These are phyloP conservation scores for Batillaria attramentaria DNA, from an alignment of 1,140 invertebrate species.

Conservation along the genomic window DNA sequence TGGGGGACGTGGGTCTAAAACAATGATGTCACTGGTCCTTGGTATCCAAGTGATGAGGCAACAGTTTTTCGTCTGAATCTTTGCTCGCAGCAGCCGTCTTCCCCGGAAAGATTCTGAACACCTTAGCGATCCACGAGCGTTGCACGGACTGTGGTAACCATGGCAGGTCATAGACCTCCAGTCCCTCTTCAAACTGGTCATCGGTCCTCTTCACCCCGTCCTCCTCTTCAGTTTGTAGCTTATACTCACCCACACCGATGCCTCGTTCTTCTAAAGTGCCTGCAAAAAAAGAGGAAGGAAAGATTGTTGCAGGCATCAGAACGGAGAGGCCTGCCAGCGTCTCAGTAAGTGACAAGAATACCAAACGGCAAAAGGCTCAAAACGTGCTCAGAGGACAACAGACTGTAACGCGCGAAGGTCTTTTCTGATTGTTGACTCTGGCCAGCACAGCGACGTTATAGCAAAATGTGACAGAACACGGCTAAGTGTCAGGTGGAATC, in stretches of 20 bases:
- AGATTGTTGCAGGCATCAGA: no score
- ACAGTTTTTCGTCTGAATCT: no score
- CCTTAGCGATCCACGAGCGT: conserved; percentile 8
- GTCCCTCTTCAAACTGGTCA: conserved; percentile 24
- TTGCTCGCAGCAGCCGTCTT: no score
- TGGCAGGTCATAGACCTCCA: conserved; percentile 33
- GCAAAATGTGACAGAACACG: no score
- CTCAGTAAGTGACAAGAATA: neutral
- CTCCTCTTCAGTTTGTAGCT: neutral
- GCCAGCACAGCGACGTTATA: neutral
- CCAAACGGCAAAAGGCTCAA: neutral
- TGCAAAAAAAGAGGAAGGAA: no score
- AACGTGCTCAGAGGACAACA: no score
- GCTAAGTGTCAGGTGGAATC: no score
- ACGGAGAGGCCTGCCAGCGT: no score
- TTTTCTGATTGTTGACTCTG: neutral
- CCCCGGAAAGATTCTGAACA: conserved; percentile 21
- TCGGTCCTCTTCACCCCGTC: neutral
- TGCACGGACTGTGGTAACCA: conserved; percentile 28
- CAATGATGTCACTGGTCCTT: no score
- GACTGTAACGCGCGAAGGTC: no score
- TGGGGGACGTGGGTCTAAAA: no score
- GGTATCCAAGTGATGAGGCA: no score
- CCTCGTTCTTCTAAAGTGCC: conserved; percentile 32
- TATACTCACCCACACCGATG: neutral